Percentiles rank a stretch among this genome's conserved stretches.
Conservation (phyloP, 2,113 vertebrate genomes). For the Crypturellus undulatus region DNA sequence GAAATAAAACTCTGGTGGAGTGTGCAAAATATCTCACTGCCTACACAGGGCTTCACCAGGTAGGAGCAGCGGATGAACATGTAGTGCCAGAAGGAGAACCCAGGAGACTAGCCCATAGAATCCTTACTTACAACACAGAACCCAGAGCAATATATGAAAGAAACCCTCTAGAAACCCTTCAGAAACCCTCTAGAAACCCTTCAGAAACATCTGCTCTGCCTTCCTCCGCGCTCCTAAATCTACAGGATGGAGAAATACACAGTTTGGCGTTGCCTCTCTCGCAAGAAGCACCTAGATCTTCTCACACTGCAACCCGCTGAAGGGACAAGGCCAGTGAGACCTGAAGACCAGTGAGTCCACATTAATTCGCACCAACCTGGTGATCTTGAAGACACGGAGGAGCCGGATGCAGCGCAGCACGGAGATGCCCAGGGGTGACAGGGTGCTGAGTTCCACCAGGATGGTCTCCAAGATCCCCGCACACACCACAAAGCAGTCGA, state of each 20-base stretch:
- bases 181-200: background rate
- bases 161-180: too few relatives aligned
- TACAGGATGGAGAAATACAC: background rate
- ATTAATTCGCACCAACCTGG: slow-evolving; percentile 81
- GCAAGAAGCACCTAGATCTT: background rate
- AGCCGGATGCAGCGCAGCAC: slow-evolving; percentile 96
- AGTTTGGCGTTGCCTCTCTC: background rate
- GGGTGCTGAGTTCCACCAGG: slow-evolving; percentile 83
- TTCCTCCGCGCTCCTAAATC: background rate
- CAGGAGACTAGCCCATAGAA: background rate
- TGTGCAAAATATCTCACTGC: background rate
- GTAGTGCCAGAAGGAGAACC: background rate
- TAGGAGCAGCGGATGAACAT: background rate
- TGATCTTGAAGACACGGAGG: slow-evolving; percentile 94
- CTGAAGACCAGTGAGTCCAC: accelerated
- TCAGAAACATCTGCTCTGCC: background rate
- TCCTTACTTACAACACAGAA: background rate
- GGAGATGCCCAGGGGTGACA: slow-evolving; percentile 92
- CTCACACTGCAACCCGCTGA: background rate
- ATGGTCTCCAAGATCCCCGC: slow-evolving; percentile 90
- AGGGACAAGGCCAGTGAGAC: background rate
- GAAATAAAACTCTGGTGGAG: background rate
- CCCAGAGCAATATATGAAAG: background rate
- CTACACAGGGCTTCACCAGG: background rate
- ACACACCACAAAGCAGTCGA: slow-evolving; percentile 96